A percentile compares a stretch with the other conserved stretches of the same genome.
Conservation (phyloP, 2,797 vertebrate species). For the Clarias laeviceps region DNA sequence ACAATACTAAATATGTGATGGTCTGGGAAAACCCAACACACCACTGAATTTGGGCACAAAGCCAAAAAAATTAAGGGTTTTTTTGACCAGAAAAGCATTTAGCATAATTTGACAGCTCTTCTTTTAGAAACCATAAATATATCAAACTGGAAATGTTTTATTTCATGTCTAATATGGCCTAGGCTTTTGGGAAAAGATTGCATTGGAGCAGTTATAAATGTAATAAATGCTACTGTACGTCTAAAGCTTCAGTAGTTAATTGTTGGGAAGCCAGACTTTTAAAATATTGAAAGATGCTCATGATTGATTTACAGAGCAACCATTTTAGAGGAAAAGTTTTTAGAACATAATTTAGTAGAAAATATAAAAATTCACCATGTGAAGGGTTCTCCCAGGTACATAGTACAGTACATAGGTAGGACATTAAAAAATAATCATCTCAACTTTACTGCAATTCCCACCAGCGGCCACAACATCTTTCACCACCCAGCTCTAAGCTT, state of each 20-base stretch:
- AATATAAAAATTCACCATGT: not conserved
- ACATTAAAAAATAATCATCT: conserved; percentile 6
- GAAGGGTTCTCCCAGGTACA: not conserved
- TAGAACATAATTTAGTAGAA: not conserved
- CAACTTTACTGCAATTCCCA: not conserved
- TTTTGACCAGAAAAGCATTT: not conserved
- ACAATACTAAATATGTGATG: not conserved
- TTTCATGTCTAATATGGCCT: not conserved
- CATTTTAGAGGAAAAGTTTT: not conserved
- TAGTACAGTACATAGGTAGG: not conserved
- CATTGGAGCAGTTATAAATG: not conserved
- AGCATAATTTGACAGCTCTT: not conserved
- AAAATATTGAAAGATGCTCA: not conserved
- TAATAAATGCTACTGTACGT: not conserved
- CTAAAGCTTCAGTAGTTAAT: not conserved
- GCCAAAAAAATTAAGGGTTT: not conserved
- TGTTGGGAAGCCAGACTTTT: not conserved
- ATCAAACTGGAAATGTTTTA: not conserved
- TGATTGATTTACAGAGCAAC: not conserved
- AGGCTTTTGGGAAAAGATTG: not conserved
- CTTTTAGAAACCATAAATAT: not conserved
- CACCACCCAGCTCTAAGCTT: not conserved
- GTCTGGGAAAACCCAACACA: conserved; percentile 1
- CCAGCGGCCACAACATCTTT: not conserved
- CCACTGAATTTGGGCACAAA: not conserved